Conservation (phyloP, 2,888 invertebrate genomes). For the Lithosia quadra region DNA sequence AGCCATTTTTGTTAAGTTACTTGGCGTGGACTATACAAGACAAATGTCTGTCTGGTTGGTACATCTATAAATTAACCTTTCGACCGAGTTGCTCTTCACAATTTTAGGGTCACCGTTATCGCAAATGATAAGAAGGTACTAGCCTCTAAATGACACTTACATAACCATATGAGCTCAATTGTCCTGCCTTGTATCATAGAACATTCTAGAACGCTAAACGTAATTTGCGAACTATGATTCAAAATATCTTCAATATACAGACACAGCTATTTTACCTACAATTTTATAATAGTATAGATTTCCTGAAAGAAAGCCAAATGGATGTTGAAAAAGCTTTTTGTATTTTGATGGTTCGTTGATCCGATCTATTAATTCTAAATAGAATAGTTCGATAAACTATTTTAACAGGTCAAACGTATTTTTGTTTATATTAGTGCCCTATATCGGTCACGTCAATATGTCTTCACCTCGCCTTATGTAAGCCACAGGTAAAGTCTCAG, state of each 20-base stretch:
- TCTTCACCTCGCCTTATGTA: no score
- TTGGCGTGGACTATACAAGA: no score
- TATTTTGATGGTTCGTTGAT: not conserved
- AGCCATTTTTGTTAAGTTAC: no score
- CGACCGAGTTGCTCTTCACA: not conserved
- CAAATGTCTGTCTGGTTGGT: not conserved
- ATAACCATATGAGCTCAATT: not conserved
- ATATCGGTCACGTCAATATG: not conserved
- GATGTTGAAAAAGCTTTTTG: not conserved
- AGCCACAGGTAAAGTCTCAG: no score
- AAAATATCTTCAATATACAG: no score
- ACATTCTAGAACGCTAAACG: not conserved
- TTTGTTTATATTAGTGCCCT: not conserved
- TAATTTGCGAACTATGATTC: not conserved
- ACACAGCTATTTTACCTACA: no score
- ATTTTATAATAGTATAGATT: no score
- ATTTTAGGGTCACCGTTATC: not conserved
- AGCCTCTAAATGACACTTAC: conserved; percentile 2
- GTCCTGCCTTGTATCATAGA: conserved; percentile 1
- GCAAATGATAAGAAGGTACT: not conserved
- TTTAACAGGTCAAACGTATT: not conserved
- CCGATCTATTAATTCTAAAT: not conserved
- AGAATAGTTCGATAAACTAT: not conserved
- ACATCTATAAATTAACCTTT: not conserved
- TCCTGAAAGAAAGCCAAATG: not conserved